phyloP scores from a whole-genome alignment of 2,888 invertebrate genomes.

The Metellina segmentata region DNA sequence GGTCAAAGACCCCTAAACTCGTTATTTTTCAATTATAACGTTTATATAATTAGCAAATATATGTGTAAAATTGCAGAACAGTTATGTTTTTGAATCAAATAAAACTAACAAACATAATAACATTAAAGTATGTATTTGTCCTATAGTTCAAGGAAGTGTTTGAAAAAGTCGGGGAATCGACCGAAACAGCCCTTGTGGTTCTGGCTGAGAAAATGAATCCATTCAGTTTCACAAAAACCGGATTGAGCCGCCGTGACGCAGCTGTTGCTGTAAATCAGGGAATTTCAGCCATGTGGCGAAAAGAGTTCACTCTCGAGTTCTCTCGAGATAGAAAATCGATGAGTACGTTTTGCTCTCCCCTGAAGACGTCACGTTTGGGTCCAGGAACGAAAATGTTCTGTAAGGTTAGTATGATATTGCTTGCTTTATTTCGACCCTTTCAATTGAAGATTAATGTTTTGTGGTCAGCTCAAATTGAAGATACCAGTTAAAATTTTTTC shows the following conservation, averaged over 20 bases:
- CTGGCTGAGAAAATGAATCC: constrained; percentile 99
- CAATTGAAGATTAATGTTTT: too few relatives aligned
- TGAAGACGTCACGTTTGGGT: constrained; percentile 91
- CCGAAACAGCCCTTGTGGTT: constrained; percentile 98
- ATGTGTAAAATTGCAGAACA: too few relatives aligned
- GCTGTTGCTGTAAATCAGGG: constrained; percentile 97
- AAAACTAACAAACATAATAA: too few relatives aligned
- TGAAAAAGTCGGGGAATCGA: constrained; percentile 99
- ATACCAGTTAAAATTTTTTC: too few relatives aligned
- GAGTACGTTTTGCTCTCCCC: constrained; percentile 97
- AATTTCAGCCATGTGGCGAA: constrained; percentile 99
- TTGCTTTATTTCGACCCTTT: too few relatives aligned
- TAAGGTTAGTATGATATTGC: constrained; percentile 82
- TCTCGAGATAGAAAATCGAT: constrained; percentile 99
- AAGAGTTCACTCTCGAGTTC: constrained; percentile 99
- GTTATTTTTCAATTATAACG: too few relatives aligned
- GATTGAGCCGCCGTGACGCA: constrained; percentile 93
- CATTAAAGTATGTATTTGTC: neutral
- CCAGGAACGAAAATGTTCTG: constrained; percentile 97
- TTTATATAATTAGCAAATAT: neutral
- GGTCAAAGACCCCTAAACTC: too few relatives aligned
- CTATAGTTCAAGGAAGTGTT: constrained; percentile 93
- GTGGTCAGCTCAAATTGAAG: too few relatives aligned
- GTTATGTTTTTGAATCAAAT: too few relatives aligned
- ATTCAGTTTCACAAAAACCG: constrained; percentile 91